Base-by-base conservation (phyloP, 2,888 invertebrate genomes). In the Sinohyriopsis cumingii region DNA sequence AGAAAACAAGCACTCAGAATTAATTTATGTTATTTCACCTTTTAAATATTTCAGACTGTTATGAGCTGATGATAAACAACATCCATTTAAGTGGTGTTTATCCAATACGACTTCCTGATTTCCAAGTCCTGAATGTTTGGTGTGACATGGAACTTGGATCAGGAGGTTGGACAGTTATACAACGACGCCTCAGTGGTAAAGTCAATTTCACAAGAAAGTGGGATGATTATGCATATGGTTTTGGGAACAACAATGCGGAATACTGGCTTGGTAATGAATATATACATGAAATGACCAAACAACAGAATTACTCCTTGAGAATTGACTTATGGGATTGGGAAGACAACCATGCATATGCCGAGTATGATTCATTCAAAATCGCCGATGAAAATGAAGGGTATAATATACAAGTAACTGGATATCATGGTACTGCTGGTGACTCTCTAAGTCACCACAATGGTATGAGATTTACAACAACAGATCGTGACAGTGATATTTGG, bases 381-480 rank as follows among this genome's bases (percentile, higher is more conserved):
- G 93, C 92, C 0, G 91, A 92, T 68, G 93, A 92, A 65, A 92
- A 92, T 53, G 92, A 92, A 62, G 95, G 95, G 0, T 97, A 94
- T 89, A 92, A 93, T 55, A 90, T 97, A 59, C 91, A 92, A 55
- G 93, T 96, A 0, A 91, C 91, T 53, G 94, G 94, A 0, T 97
- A 94, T 88, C 92, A 92, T 20, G 86, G 97, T 0, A 96, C 96
- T 82, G 95, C 96, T 0, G 96, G 95, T 66, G 96, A 97, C 87
- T 96, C 96, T 0, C 92, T 97, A 75, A 70, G 70, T 24, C 96
- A 96, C 95, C 97, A 97, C 87, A 95, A 96, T 89, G 93, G 93
- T 65, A 96, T 96, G 96, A 94, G 95, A 80, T 97, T 97, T 90
- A 96, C 96, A 64, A 94, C 97, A 0, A 93, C 94, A 69, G 97